Evolutionary conservation across 2,888 invertebrate genomes (phyloP), one percentile per base, ranked within the genome.

Genomic region (Drosophila atroscutellata): DNA sequence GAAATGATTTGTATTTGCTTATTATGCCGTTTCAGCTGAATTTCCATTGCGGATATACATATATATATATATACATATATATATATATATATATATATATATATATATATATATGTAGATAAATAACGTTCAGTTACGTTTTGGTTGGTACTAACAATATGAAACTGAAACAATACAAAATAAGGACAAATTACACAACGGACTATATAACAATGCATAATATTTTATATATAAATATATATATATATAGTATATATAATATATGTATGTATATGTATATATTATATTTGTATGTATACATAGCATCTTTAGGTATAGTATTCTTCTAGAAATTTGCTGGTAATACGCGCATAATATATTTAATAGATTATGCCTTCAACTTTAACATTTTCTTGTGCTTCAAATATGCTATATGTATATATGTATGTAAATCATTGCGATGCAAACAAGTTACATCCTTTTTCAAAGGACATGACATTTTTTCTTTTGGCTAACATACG

Each of bases 221-320:
- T 71, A 67, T 58, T 61, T 8, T 37, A 8, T 37, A 37, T 20
- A 45, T 37, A 8, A 18, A 37, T 20, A 45, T 72, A 8, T 37
- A 37, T 45, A 45, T 45, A 13, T 74, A 42, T 72, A 34, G 24
- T 60, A 45, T 57, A 45, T 24, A 24, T 45, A 47, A 63, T 67
- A 52, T 56, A 78, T 82, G 62, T 51, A 60, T 70, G 65, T 78
- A 60, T 71, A 52, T 70, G 61, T 65, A 54, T 72, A 28, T 39
- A 68, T 30, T 37, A 52, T 73, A n/a, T 59, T 71, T 47, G 15
- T 47, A 42, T 60, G 65, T 61, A 45, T 51, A 39, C 55, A 72
- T 89, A 86, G 75, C 73, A 68, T 81, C 80, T 75, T 72, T 78
- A 81, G 71, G 74, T 81, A 77, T 45, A 34, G 28, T 79, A 72